Evolutionary conservation across 2,113 vertebrate genomes (phyloP), one percentile per base, ranked within the genome.

Genomic region (Rhinoderma darwinii): DNA sequence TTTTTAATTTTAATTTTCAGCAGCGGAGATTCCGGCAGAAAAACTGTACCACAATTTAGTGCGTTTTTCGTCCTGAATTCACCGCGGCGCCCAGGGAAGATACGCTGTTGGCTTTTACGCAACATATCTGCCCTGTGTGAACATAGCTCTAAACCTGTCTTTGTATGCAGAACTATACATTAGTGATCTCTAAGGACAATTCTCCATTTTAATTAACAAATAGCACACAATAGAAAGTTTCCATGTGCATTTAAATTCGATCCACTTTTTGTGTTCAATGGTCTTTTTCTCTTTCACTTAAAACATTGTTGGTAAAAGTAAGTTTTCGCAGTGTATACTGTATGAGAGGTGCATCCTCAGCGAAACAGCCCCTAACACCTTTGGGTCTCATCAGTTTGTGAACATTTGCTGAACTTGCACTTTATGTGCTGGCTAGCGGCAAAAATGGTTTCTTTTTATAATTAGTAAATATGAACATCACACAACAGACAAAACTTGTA

Each of bases 361-460:
- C 72, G 43, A 43, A 43, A 17, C 39, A 43, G 72, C 72, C 37
- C 72, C 22, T 74, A 43, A 43, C 72, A 74, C 72, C 72, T 74
- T 74, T 74, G 72, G 72, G 72, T 74, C 72, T 74, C 72, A 74
- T 74, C 72, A 74, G 11, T 74, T 74, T 43, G 72, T 37, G 39
- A 43, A 70, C 17, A 70, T 74, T 41, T 73, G 72, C 72, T 74
- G 72, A 74, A 14, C 11, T 30, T 74, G 72, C 72, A n/a, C 37
- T 74, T 37, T 70, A 43, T 74, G 11, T 74, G 72, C 39, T 74
- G 25, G 22, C 4, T n/a, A 43, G 72, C 39, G 43, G 25, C 25
- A 74, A 43, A 35, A 74, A 43, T 74, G 0, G 9, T 5, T n/a
- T 74, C 20, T 43, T 14, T 74, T 43, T 39, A 37, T 72, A 72